A percentile compares a stretch with the other conserved stretches of the same genome.
These are phyloP conservation scores for Yponomeuta malinellus DNA, from an alignment of 2,888 invertebrate genomes.

Conservation along the genomic window DNA sequence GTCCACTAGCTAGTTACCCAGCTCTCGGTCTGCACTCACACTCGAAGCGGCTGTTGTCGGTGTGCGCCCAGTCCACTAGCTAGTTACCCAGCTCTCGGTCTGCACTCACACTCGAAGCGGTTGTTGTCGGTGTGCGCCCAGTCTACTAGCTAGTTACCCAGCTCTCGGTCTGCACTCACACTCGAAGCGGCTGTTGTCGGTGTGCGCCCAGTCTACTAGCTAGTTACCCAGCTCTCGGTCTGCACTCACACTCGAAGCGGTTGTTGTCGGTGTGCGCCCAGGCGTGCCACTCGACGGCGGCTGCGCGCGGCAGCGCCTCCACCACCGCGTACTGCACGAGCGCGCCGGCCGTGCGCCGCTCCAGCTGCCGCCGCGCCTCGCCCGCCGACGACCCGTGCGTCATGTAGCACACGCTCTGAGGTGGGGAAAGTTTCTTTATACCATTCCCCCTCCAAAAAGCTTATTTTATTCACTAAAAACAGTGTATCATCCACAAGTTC, in stretches of 20 bases:
- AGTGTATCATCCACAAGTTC: too few species aligned
- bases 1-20: too few species aligned
- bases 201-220: constrained; percentile 81
- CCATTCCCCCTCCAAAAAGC: too few species aligned
- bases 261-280: constrained; percentile 93
- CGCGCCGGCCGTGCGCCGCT: constrained; percentile 87
- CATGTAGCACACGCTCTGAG: constrained; percentile 89
- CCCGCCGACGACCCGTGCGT: constrained; percentile 83
- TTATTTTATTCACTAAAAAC: too few species aligned
- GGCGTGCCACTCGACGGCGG: constrained; percentile 94
- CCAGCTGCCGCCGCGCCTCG: constrained; percentile 88
- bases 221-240: too few species aligned
- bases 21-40: too few species aligned
- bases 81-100: too few species aligned
- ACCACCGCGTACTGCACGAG: constrained; percentile 93
- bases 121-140: constrained; percentile 93
- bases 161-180: constrained; percentile 48
- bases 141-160: not conserved
- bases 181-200: constrained; percentile 90
- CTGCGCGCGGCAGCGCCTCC: constrained; percentile 84
- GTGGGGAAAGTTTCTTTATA: not conserved
- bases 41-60: too few species aligned
- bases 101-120: constrained; percentile 81
- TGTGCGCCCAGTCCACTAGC: too few species aligned
- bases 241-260: constrained; percentile 81